A percentile compares a stretch with the other conserved stretches of the same genome.
These are phyloP conservation scores for Thecocarcelia acutangulata DNA, from an alignment of 2,888 invertebrate species.

Conservation along the genomic window DNA sequence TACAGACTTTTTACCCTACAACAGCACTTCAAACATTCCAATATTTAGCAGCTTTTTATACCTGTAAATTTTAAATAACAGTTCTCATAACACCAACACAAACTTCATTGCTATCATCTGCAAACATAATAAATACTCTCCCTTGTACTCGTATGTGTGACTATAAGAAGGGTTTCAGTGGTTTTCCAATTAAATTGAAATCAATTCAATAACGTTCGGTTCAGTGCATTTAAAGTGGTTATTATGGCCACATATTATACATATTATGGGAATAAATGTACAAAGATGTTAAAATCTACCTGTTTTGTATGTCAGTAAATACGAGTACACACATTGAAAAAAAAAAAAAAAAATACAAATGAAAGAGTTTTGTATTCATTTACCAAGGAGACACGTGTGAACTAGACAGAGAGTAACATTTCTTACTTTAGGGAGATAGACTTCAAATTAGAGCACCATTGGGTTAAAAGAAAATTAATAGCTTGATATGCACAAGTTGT, in stretches of 20 bases:
- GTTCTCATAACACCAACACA: constrained; percentile 5
- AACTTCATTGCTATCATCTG: neutral
- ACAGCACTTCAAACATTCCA: neutral
- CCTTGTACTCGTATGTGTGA: constrained; percentile 30
- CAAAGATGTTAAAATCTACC: neutral
- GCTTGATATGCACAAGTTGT: constrained; percentile 24
- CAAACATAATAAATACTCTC: constrained; percentile 12
- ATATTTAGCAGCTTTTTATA: constrained; percentile 4
- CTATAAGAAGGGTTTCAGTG: constrained; percentile 68
- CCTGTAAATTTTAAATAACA: neutral
- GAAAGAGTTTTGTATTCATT: constrained; percentile 60
- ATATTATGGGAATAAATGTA: constrained; percentile 52
- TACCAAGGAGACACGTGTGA: constrained; percentile 49
- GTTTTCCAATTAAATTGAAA: constrained; percentile 75
- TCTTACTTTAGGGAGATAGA: neutral
- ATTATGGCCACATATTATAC: constrained; percentile 71
- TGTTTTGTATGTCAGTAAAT: neutral
- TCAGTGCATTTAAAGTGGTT: constrained; percentile 80
- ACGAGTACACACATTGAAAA: constrained; percentile 34
- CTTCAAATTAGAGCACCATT: constrained; percentile 21
- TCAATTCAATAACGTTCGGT: constrained; percentile 80
- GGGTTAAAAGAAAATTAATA: neutral
- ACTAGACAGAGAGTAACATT: neutral
- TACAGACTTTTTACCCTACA: constrained; percentile 2
- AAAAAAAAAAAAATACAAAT: neutral